phyloP scores from a whole-genome alignment of 92 coral and sea anemone genomes.

The Parazoanthus atlanticus region DNA sequence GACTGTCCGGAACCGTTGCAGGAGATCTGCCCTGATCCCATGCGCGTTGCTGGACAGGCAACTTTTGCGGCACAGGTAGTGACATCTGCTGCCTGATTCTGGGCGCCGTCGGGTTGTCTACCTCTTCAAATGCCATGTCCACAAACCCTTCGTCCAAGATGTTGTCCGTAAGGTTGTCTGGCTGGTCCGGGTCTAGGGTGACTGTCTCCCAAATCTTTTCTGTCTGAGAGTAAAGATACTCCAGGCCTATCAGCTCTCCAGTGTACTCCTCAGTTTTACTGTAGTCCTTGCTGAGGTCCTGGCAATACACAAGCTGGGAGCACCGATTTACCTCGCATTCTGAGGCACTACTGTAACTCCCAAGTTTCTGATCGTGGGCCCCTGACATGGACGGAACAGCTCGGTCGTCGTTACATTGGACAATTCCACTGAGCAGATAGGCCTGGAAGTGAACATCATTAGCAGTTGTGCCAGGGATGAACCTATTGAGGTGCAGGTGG shows the following conservation, averaged over 20 bases:
- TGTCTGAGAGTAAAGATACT: slow-evolving; percentile 34
- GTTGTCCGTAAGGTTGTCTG: slow-evolving; percentile 21
- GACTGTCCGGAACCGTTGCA: no score
- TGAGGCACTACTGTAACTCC: slow-evolving; percentile 18
- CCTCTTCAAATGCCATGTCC: neutral
- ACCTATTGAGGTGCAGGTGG: slow-evolving; percentile 60
- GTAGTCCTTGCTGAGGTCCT: neutral
- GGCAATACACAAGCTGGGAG: slow-evolving; percentile 25
- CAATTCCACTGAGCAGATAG: slow-evolving; percentile 56
- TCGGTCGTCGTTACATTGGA: slow-evolving; percentile 51
- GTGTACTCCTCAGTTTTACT: neutral
- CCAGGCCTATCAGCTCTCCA: slow-evolving; percentile 27
- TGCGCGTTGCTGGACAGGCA: no score
- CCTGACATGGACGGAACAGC: neutral
- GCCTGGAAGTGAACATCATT: slow-evolving; percentile 63
- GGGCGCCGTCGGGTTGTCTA: neutral
- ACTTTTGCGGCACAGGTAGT: no score
- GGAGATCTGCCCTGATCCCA: no score
- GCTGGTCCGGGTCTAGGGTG: slow-evolving; percentile 8
- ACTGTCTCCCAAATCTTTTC: slow-evolving; percentile 5
- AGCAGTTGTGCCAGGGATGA: slow-evolving; percentile 63
- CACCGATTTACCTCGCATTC: slow-evolving; percentile 18
- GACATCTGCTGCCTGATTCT: no score
- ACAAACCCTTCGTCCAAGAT: slow-evolving; percentile 9
- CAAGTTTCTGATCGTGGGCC: neutral